A percentile compares a stretch with the other conserved stretches of the same genome.
Conservation (phyloP, 2,113 vertebrate genomes). For the Chionodraco myersi region DNA sequence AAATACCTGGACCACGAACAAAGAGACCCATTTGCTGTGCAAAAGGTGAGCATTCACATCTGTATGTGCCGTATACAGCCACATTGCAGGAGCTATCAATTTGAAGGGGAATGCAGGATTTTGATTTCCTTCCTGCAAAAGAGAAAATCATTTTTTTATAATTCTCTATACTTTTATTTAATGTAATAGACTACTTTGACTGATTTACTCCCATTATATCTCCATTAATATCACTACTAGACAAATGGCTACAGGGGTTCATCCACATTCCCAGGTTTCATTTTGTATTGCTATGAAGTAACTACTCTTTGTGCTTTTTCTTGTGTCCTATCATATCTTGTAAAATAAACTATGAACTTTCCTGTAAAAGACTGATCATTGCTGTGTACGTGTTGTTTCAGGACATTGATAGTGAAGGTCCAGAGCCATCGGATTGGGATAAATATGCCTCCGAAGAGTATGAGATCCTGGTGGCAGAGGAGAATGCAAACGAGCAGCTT, state of each 20-base stretch:
- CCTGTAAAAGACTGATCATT: conserved; percentile 1
- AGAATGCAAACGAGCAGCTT: conserved; percentile 93
- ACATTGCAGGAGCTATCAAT: background rate
- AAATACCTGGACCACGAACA: conserved; percentile 99
- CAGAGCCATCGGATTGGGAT: conserved; percentile 98
- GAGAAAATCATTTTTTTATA: background rate
- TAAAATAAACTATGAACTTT: background rate
- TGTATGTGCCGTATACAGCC: background rate
- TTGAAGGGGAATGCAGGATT: background rate
- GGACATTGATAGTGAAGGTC: conserved; percentile 93
- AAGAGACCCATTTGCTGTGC: conserved; percentile 97
- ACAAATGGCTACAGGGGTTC: background rate
- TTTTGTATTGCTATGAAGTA: background rate
- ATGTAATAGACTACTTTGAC: background rate
- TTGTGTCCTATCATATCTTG: background rate
- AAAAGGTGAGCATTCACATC: conserved; percentile 88
- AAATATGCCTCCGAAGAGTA: conserved; percentile 97
- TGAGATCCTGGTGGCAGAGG: conserved; percentile 96
- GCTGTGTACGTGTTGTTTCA: conserved; percentile 66
- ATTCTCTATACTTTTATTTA: too few relatives aligned
- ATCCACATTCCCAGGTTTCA: background rate
- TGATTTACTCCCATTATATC: background rate
- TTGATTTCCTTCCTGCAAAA: background rate
- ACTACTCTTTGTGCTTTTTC: background rate
- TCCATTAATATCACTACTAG: background rate